Conservation (phyloP, 2,113 vertebrate species). For the Boulengeromyrus knoepffleri region DNA sequence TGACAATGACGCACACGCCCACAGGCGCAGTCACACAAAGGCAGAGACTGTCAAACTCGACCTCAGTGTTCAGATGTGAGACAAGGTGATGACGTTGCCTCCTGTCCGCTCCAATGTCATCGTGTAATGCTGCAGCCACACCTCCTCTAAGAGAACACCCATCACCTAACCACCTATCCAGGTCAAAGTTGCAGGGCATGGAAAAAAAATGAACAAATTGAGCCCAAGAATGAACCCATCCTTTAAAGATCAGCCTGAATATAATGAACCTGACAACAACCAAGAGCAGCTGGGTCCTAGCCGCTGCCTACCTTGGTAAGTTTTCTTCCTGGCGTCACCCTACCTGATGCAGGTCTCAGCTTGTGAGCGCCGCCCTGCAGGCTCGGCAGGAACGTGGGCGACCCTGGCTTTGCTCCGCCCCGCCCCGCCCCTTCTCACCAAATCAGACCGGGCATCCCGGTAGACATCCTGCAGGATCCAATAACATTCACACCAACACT, state of each 20-base stretch:
- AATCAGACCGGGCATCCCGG: background rate
- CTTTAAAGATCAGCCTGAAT: background rate
- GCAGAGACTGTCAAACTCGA: background rate
- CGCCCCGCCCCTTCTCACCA: background rate
- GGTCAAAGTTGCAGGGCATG: background rate
- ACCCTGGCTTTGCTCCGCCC: slow-evolving; percentile 16
- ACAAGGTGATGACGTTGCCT: background rate
- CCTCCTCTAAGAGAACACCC: background rate
- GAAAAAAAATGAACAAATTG: background rate
- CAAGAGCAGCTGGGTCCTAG: too few species aligned
- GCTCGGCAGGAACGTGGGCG: slow-evolving; percentile 33
- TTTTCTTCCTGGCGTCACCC: slow-evolving; percentile 9
- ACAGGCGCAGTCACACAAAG: background rate
- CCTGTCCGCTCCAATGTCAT: background rate
- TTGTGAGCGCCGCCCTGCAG: slow-evolving; percentile 32
- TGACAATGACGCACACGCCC: background rate
- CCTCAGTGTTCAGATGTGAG: background rate
- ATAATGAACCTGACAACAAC: background rate
- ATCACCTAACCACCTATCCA: background rate
- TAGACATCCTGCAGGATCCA: background rate
- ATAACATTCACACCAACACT: background rate
- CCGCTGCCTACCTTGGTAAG: background rate
- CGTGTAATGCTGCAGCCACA: background rate
- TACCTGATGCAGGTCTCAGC: slow-evolving; percentile 36
- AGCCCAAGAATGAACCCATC: background rate